Base-by-base conservation (phyloP, 1,140 invertebrate species). In the Cyclina sinensis region DNA sequence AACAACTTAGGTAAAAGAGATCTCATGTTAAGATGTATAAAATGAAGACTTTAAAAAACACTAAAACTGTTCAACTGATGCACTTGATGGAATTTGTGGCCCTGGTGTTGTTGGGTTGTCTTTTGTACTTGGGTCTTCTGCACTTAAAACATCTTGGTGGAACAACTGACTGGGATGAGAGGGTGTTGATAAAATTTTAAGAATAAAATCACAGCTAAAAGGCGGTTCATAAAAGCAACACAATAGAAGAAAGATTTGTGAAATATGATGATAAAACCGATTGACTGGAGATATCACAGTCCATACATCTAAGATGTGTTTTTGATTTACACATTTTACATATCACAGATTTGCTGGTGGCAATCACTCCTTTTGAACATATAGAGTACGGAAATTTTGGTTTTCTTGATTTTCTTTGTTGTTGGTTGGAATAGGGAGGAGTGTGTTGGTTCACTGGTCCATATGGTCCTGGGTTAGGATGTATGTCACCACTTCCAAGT, bases 11-110 rank as follows among this genome's bases (percentile, higher is more conserved):
- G 70, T 35, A 74, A 74, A 11, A 74, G 5, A 32, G 70, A 74
- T 32, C 70, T 74, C 7, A 39, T 39, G n/a, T 74, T 74, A 30
- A 74, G 7, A 74, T 74, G 70, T 32, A 74, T 74, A 39, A 74
- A 74, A 74, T 74, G 70, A n/a, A 74, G 35, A 5, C 70, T 30
- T 74, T 74, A 11, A 5, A 74, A 74, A 74, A 74, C 70, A 74
- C 70, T 74, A 30, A 32, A 74, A 74, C 7, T 74, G 27, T 4
- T 74, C 70, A 5, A 32, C 37, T 18, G 27, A n/a, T 35, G 70
- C 70, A 9, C 5, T 14, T 7, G 70, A 74, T 74, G 70, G 70
- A 74, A 39, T n/a, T n/a, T n/a, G n/a, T n/a, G n/a, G n/a, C n/a
- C n/a, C 7, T 9, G 43, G 16, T 46, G 7, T 46, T 46, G 43